Percentiles rank a stretch among this genome's conserved stretches.
Evolutionary conservation across 2,888 invertebrate genomes (phyloP).

Genomic region (Sycophila texana): DNA sequence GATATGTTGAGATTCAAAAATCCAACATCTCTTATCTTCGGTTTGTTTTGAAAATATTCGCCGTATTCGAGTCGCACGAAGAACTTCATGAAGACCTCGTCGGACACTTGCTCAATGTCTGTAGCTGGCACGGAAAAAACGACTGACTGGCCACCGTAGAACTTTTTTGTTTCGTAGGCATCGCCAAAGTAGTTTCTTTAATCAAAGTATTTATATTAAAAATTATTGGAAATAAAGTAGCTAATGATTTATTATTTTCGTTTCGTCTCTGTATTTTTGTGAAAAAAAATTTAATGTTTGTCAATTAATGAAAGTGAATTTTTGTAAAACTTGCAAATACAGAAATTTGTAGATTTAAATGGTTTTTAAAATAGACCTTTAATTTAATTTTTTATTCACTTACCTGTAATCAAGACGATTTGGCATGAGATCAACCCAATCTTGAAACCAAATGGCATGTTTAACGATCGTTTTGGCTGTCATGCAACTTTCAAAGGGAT

Average conservation of each 20-base stretch:
- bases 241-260: too few species aligned
- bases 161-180: slow-evolving; percentile 41
- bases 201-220: neutral
- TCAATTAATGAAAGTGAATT: neutral
- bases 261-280: too few species aligned
- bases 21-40: slow-evolving; percentile 62
- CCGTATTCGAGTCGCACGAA: slow-evolving; percentile 57
- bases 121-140: slow-evolving; percentile 65
- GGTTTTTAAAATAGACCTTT: neutral
- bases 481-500: slow-evolving; percentile 63
- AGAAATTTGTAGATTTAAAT: neutral
- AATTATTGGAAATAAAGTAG: too few species aligned
- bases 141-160: slow-evolving; percentile 69
- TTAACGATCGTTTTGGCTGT: slow-evolving; percentile 65
- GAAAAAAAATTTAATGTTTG: neutral
- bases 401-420: slow-evolving; percentile 64
- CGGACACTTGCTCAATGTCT: slow-evolving; percentile 46
- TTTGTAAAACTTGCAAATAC: neutral
- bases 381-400: neutral
- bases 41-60: slow-evolving; percentile 65
- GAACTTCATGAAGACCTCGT: neutral
- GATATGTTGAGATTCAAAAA: slow-evolving; percentile 61
- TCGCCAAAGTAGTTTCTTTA: neutral
- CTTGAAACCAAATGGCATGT: too few species aligned
- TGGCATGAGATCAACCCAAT: slow-evolving; percentile 65